phyloP scores from a whole-genome alignment of 2,113 vertebrate species.

The Chlamydotis undulata region DNA sequence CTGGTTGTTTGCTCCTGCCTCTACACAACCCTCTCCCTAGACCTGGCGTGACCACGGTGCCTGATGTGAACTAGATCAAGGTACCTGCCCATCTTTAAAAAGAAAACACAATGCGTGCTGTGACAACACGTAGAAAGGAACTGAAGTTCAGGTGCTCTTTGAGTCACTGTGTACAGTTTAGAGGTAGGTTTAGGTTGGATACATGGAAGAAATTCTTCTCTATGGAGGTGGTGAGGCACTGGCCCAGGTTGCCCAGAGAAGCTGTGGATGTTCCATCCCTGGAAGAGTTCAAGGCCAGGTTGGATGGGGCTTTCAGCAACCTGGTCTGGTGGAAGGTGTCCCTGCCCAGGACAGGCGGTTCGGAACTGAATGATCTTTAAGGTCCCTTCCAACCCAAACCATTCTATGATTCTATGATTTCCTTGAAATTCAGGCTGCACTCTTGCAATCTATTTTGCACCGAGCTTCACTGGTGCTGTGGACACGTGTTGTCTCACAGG shows the following conservation, averaged over 20 bases:
- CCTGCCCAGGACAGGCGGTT: too few species aligned
- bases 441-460: not conserved
- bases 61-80: not conserved
- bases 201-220: too few species aligned
- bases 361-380: too few species aligned
- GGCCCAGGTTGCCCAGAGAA: too few species aligned
- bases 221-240: too few species aligned
- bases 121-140: not conserved
- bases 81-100: not conserved
- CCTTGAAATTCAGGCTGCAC: not conserved
- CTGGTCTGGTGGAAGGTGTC: too few species aligned
- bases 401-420: too few species aligned
- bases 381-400: too few species aligned
- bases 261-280: too few species aligned
- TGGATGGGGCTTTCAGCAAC: too few species aligned
- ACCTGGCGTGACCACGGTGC: not conserved
- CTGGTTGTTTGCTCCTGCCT: not conserved
- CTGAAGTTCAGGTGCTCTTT: not conserved
- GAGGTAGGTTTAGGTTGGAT: too few species aligned
- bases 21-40: not conserved
- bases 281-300: too few species aligned
- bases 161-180: not conserved
- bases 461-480: not conserved
- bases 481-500: accelerated
- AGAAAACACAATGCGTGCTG: not conserved